Percentiles rank a stretch among this genome's conserved stretches.
Evolutionary conservation across 2,797 vertebrate genomes (phyloP).

Genomic region (Vespertilio murinus): DNA sequence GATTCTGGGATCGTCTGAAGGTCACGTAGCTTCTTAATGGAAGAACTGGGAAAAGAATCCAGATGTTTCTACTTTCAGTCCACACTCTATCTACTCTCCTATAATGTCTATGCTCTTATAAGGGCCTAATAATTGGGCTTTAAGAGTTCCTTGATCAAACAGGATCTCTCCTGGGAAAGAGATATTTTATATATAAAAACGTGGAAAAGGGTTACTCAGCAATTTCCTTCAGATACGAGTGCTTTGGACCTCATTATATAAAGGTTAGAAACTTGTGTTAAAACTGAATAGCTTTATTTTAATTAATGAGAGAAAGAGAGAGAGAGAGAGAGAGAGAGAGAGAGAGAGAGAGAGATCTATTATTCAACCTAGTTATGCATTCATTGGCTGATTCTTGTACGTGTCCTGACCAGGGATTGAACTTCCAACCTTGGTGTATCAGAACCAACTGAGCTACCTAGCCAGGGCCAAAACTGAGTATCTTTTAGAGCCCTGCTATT

Average conservation of each 20-base stretch:
- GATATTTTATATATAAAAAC: background rate
- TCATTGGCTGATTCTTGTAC: background rate
- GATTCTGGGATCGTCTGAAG: background rate
- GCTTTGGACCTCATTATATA: background rate
- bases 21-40: background rate
- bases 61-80: background rate
- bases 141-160: background rate
- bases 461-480: background rate
- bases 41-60: background rate
- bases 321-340: background rate
- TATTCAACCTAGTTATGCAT: background rate
- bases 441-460: background rate
- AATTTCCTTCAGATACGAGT: background rate
- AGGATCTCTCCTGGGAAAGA: background rate
- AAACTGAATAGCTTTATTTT: background rate
- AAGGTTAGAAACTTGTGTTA: background rate
- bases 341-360: background rate
- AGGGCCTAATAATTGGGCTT: background rate
- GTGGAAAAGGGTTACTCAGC: background rate
- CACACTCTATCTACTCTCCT: background rate
- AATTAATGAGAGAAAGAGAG: background rate
- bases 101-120: background rate
- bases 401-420: background rate
- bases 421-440: background rate
- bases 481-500: conserved; percentile 4